A percentile compares a stretch with the other conserved stretches of the same genome.
phyloP scores from a whole-genome alignment of 2,113 vertebrate species.

The Notarius quadriscutis region DNA sequence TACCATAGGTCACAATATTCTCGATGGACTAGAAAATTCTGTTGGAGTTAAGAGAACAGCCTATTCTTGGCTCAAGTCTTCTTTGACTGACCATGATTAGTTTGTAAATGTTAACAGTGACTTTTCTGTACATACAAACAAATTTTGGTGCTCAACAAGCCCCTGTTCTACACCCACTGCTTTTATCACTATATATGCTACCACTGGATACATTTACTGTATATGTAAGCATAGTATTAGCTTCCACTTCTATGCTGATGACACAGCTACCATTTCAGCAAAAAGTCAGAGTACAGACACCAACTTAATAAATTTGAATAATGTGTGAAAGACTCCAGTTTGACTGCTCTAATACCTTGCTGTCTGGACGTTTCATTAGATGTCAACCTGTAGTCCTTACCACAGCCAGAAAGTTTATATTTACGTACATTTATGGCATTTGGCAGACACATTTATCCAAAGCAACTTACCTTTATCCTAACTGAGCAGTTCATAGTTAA shows the following conservation, averaged over 20 bases:
- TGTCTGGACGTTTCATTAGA: not conserved
- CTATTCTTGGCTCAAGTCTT: no score
- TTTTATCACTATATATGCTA: no score
- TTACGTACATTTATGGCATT: not conserved
- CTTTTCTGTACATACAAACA: not conserved
- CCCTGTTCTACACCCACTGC: not conserved
- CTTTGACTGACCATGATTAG: not conserved
- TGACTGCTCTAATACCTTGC: not conserved
- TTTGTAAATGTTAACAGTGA: not conserved
- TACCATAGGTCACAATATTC: not conserved
- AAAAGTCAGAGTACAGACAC: not conserved
- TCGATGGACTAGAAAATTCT: not conserved
- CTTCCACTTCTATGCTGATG: not conserved
- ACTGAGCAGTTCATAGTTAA: not conserved
- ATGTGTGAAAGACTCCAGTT: not conserved
- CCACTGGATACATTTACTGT: not conserved
- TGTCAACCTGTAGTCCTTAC: not conserved
- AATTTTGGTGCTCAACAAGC: not conserved
- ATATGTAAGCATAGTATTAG: not conserved
- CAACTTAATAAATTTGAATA: not conserved
- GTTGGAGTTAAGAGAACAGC: no score
- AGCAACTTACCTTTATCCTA: not conserved
- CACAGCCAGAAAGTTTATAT: not conserved
- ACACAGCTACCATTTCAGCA: not conserved
- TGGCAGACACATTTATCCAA: not conserved